Percentiles rank a stretch among this genome's conserved stretches.
phyloP scores from a whole-genome alignment of 2,888 invertebrate genomes.

The Dioctria rufipes region DNA sequence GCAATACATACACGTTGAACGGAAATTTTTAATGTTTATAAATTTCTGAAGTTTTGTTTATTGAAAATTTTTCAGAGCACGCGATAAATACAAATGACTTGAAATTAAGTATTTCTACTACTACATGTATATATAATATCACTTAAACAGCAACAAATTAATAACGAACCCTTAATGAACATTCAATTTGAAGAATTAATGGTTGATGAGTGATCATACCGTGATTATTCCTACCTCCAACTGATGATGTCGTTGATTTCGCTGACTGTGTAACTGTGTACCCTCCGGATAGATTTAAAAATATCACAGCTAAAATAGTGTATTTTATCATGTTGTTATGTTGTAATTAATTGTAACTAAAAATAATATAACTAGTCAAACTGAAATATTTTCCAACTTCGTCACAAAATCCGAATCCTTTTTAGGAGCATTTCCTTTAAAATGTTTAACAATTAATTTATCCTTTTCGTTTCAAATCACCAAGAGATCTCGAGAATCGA shows the following conservation, averaged over 20 bases:
- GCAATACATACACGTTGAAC: slow-evolving; percentile 16
- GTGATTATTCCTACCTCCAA: slow-evolving; percentile 65
- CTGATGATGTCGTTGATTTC: slow-evolving; percentile 63
- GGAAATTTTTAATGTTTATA: slow-evolving; percentile 47
- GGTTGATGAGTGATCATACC: slow-evolving; percentile 34
- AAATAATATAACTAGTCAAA: slow-evolving; percentile 18
- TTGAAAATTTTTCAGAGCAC: background rate
- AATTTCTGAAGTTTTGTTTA: background rate
- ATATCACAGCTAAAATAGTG: slow-evolving; percentile 69
- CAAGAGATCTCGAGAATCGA: background rate
- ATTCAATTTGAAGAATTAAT: slow-evolving; percentile 26
- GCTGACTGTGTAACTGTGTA: slow-evolving; percentile 65
- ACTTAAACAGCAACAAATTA: background rate
- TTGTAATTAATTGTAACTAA: slow-evolving; percentile 38
- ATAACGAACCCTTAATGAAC: slow-evolving; percentile 16
- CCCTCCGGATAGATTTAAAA: slow-evolving; percentile 67
- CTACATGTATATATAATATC: background rate
- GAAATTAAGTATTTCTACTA: background rate
- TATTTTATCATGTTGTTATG: slow-evolving; percentile 67
- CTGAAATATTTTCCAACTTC: slow-evolving; percentile 27
- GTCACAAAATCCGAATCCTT: slow-evolving; percentile 43
- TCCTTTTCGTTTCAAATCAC: background rate
- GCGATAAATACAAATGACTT: no score
- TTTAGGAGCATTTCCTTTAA: slow-evolving; percentile 23
- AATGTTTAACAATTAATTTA: background rate